Conservation (phyloP, 2,113 vertebrate genomes). For the Gallinago jamesoni region DNA sequence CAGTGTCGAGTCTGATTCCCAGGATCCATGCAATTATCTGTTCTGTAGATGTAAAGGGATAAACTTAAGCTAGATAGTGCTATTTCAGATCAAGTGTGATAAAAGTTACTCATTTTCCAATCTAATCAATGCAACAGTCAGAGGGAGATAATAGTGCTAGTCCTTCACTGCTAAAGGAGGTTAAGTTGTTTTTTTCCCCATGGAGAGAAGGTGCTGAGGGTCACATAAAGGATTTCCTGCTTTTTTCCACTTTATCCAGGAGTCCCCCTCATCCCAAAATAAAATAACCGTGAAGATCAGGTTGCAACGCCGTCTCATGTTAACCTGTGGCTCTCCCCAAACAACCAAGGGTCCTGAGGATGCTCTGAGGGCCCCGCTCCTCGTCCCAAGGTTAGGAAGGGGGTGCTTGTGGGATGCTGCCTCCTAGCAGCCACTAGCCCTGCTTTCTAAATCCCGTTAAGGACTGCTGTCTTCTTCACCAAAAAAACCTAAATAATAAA, state of each 20-base stretch:
- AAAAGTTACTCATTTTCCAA: conserved; percentile 61
- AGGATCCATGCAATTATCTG: conserved; percentile 21
- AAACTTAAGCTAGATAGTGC: conserved; percentile 8
- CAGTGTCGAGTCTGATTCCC: background rate
- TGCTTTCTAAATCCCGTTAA: background rate
- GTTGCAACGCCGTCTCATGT: background rate
- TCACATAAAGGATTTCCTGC: background rate
- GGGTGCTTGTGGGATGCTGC: background rate
- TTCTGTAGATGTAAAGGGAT: conserved; percentile 8
- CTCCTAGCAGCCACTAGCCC: background rate
- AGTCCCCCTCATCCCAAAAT: background rate
- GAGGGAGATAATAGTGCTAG: conserved; percentile 4
- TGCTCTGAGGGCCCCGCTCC: background rate
- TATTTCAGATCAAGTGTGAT: conserved; percentile 49
- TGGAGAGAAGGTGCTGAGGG: background rate
- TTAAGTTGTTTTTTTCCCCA: background rate
- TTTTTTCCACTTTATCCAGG: background rate
- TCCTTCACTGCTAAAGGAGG: background rate
- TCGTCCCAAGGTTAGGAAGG: background rate
- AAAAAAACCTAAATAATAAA: background rate
- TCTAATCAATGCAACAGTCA: conserved; percentile 44
- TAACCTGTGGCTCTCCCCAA: background rate
- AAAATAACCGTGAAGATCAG: background rate
- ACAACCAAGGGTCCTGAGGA: background rate
- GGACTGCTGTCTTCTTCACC: background rate